Evolutionary conservation across 2,797 vertebrate species (phyloP).

Genomic region (Erethizon dorsatum): DNA sequence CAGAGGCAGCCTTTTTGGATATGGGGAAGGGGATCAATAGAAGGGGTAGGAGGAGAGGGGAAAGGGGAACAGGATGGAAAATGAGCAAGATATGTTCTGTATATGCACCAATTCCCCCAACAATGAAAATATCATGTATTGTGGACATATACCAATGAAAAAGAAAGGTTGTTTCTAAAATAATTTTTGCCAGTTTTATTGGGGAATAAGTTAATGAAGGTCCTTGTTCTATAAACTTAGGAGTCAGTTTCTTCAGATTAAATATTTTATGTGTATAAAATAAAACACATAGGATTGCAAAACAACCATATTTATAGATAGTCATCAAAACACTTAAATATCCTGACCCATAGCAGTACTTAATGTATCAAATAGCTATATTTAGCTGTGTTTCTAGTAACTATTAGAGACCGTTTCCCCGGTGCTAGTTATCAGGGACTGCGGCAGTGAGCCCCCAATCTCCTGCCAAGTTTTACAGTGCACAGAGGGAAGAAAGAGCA

Average conservation of each 20-base stretch:
- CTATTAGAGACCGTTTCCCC: not conserved
- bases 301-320: not conserved
- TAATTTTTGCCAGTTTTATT: not conserved
- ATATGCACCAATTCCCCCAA: not conserved
- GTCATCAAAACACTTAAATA: slow-evolving; percentile 42
- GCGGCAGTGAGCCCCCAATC: not conserved
- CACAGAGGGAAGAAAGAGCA: not conserved
- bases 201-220: not conserved
- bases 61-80: not conserved
- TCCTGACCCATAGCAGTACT: not conserved
- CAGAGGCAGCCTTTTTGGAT: not conserved
- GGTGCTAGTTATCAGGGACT: not conserved
- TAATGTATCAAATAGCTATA: not conserved
- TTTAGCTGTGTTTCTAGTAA: not conserved
- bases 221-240: not conserved
- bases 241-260: not conserved
- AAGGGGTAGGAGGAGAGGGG: not conserved
- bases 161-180: not conserved
- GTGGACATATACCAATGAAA: not conserved
- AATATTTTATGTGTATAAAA: slow-evolving; percentile 5
- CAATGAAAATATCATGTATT: not conserved
- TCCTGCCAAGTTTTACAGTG: not conserved
- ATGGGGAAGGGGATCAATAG: not conserved
- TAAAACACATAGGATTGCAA: not conserved
- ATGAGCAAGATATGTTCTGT: not conserved